Conservation (phyloP, 2,113 vertebrate genomes). For the Bufo bufo region DNA sequence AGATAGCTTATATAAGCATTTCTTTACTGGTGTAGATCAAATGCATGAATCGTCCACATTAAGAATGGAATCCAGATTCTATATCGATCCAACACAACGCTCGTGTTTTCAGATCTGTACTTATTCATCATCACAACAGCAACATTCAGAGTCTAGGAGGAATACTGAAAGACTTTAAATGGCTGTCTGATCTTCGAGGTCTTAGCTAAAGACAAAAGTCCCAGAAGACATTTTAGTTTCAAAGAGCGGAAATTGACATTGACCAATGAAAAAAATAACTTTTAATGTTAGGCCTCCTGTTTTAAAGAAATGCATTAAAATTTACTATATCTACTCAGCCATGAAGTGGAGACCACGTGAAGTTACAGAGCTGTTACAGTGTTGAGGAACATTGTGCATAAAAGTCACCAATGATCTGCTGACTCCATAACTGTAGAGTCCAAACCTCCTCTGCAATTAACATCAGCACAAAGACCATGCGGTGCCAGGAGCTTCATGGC, state of each 20-base stretch:
- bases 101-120: not conserved
- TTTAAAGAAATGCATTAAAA: no score
- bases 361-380: no score
- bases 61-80: not conserved
- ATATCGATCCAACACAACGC: not conserved
- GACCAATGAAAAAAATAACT: not conserved
- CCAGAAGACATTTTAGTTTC: not conserved
- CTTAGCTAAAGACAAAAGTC: not conserved
- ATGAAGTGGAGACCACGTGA: no score
- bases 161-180: not conserved
- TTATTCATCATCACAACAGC: not conserved
- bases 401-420: no score
- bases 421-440: no score
- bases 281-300: not conserved
- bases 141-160: not conserved
- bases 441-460: no score
- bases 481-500: no score
- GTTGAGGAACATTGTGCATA: no score
- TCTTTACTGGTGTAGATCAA: constrained; percentile 26
- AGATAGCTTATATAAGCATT: constrained; percentile 24
- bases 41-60: constrained; percentile 4
- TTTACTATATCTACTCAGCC: no score
- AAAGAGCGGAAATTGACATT: not conserved
- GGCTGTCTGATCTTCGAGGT: not conserved
- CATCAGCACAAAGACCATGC: no score